Evolutionary conservation across 2,888 invertebrate species (phyloP), one percentile per base, ranked within the genome.

Genomic region (Gasteruption jaculator): DNA sequence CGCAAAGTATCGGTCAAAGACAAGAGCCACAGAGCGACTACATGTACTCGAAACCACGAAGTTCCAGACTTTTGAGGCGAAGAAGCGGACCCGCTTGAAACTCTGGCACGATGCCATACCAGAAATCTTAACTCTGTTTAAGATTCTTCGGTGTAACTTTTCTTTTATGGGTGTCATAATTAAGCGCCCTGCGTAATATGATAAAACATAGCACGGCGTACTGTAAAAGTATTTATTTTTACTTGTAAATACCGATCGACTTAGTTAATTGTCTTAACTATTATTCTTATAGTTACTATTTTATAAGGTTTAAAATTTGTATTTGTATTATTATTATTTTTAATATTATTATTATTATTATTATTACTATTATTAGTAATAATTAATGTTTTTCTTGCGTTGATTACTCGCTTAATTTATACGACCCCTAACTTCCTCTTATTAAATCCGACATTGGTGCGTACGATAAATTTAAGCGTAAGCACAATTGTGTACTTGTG

Each of bases 1-100:
- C 86, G 3, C 85, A 84, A 57, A 76, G 80, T 15, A 75, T 73
- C 22, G 53, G 60, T 34, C 57, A 73, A 62, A 60, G 64, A 20
- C 61, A 64, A 18, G 61, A 58, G 10, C 46, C 49, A n/a, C 50
- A 52, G 19, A 49, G 41, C 3, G 61, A 53, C 14, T 66, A 65
- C 46, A 26, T 61, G 5, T 63, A 59, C 43, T 39, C 62, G 14
- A 61, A 58, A 35, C 58, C 61, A 6, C 53, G 60, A 21, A 57
- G 53, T 24, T 48, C 61, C 26, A 57, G 64, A 48, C 53, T 63
- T 24, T 41, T 61, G 12, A 56, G 63, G 49, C 55, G 58, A 35
- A 56, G 60, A 49, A 60, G 67, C 18, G 59, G 58, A 10, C 57
- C 59, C n/a, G 52, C n/a, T n/a, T n/a, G n/a, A n/a, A n/a, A n/a